These are phyloP conservation scores for Zeus faber DNA, from an alignment of 2,113 vertebrate genomes.

Conservation along the genomic window DNA sequence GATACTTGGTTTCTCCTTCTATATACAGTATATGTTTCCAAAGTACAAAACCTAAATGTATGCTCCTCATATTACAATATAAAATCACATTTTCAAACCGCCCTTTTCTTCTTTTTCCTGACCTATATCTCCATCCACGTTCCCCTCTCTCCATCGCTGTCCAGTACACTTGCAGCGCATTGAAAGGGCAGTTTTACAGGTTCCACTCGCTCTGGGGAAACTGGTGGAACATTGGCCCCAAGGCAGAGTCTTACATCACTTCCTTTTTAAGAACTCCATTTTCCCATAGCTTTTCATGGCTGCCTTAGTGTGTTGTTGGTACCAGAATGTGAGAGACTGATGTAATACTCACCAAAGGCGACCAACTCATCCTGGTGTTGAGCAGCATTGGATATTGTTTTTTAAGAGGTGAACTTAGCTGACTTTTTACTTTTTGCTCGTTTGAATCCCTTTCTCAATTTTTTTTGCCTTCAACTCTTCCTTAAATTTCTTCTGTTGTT, in stretches of 20 bases:
- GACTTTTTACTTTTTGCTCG: slow-evolving; percentile 22
- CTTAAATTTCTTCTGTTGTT: background rate
- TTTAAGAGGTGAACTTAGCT: slow-evolving; percentile 23
- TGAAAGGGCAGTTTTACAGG: slow-evolving; percentile 42
- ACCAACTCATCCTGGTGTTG: slow-evolving; percentile 31
- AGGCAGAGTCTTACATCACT: slow-evolving; percentile 54
- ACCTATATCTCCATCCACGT: too few relatives aligned
- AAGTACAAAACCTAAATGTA: too few relatives aligned
- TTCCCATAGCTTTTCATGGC: slow-evolving; percentile 19
- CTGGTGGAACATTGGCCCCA: slow-evolving; percentile 42
- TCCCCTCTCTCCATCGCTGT: too few relatives aligned
- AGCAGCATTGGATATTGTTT: slow-evolving; percentile 28
- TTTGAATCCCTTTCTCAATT: too few relatives aligned
- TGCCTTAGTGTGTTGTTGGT: background rate
- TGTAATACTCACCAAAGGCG: slow-evolving; percentile 49
- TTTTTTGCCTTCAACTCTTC: background rate
- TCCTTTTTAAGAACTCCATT: slow-evolving; percentile 22
- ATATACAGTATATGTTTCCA: too few relatives aligned
- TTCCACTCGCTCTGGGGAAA: slow-evolving; percentile 35
- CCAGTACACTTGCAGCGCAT: too few relatives aligned
- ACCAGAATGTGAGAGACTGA: slow-evolving; percentile 45
- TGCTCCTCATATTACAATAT: too few relatives aligned
- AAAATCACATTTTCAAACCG: too few relatives aligned
- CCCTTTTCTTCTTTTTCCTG: too few relatives aligned
- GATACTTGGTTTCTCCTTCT: too few relatives aligned